Evolutionary conservation across 2,888 invertebrate species (phyloP).

Genomic region (Latrodectus hesperus): DNA sequence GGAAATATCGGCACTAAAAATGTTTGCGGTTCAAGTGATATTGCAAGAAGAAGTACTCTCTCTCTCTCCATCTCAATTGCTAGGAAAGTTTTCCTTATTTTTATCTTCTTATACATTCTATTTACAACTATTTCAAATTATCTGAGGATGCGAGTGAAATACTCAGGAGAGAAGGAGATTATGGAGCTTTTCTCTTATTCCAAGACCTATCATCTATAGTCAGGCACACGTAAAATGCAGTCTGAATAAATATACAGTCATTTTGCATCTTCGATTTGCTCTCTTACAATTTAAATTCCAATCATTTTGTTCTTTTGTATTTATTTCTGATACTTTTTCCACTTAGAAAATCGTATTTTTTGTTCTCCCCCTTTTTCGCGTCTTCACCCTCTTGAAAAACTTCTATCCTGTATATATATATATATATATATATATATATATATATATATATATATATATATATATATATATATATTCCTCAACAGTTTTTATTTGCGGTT

Average conservation of each 20-base stretch:
- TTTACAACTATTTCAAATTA: too few relatives aligned
- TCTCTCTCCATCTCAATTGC: too few relatives aligned
- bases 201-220: background rate
- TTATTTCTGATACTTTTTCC: slow-evolving; percentile 28
- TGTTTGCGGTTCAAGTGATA: too few relatives aligned
- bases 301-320: slow-evolving; percentile 47
- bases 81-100: too few relatives aligned
- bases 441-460: too few relatives aligned
- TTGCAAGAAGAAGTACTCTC: too few relatives aligned
- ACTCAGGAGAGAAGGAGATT: background rate
- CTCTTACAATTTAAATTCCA: slow-evolving; percentile 49
- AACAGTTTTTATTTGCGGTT: slow-evolving; percentile 19
- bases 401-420: slow-evolving; percentile 23
- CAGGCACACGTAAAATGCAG: slow-evolving; percentile 12
- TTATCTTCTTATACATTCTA: too few relatives aligned
- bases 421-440: too few relatives aligned
- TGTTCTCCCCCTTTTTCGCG: background rate
- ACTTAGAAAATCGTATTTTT: slow-evolving; percentile 20
- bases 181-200: background rate
- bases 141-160: background rate
- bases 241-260: slow-evolving; percentile 47
- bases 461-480: background rate
- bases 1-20: too few relatives aligned
- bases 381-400: background rate
- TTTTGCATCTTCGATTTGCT: slow-evolving; percentile 49